These are phyloP conservation scores for Ptychadena robeensis DNA, from an alignment of 2,797 vertebrate species.

Conservation along the genomic window DNA sequence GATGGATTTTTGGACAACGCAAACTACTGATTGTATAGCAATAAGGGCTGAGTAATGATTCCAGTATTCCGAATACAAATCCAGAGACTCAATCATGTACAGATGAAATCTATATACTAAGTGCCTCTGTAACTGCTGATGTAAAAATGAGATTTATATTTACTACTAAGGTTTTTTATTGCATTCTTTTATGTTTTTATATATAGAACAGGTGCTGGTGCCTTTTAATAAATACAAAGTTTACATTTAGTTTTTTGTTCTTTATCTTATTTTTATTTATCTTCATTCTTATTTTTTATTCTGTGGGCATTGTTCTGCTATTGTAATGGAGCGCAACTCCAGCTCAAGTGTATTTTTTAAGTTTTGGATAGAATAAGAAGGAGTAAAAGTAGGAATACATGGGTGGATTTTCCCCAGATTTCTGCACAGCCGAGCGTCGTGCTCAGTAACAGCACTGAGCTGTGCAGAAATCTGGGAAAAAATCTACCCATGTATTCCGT, in stretches of 20 bases:
- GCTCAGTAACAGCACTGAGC: no score
- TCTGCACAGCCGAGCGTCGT: no score
- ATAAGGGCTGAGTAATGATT: background rate
- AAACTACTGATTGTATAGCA: slow-evolving; percentile 34
- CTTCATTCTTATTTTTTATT: no score
- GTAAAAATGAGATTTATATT: slow-evolving; percentile 22
- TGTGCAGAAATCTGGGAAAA: no score
- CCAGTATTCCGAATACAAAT: background rate
- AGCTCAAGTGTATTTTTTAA: no score
- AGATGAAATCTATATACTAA: slow-evolving; percentile 9
- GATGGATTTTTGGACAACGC: slow-evolving; percentile 2
- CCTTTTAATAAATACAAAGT: slow-evolving; percentile 53
- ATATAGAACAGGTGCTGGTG: slow-evolving; percentile 56
- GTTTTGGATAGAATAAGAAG: no score
- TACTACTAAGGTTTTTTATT: slow-evolving; percentile 32
- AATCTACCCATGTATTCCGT: no score
- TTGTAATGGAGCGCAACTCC: no score
- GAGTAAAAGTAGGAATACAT: no score
- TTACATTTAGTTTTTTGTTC: slow-evolving; percentile 28
- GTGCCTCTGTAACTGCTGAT: slow-evolving; percentile 31
- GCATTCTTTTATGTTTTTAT: slow-evolving; percentile 33
- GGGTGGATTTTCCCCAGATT: no score
- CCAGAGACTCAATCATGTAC: background rate
- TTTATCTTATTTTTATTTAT: background rate
- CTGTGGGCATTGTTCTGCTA: no score